These are phyloP conservation scores for Pollachius pollachius DNA, from an alignment of 2,113 vertebrate species.

Conservation along the genomic window DNA sequence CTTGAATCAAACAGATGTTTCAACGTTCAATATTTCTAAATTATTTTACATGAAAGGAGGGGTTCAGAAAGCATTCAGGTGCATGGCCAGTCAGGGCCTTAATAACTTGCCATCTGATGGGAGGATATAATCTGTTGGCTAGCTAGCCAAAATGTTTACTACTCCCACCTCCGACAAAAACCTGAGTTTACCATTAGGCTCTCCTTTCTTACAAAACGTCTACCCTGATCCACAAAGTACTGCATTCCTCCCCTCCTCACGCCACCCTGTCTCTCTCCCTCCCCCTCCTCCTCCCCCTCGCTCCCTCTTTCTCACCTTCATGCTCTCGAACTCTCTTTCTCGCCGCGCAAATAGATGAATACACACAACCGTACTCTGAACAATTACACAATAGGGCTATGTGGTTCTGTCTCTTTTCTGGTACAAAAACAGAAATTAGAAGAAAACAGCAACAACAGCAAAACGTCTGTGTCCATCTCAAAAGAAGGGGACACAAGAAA, in stretches of 20 bases:
- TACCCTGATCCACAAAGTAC: constrained; percentile 42
- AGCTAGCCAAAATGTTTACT: too few relatives aligned
- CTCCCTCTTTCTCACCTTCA: constrained; percentile 45
- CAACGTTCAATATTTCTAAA: too few relatives aligned
- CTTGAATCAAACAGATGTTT: too few relatives aligned
- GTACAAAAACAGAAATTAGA: too few relatives aligned
- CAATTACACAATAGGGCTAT: constrained; percentile 56
- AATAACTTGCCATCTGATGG: too few relatives aligned
- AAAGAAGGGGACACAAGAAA: constrained; percentile 29
- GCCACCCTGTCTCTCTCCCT: too few relatives aligned
- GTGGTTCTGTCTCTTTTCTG: not conserved
- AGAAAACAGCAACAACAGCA: constrained; percentile 48
- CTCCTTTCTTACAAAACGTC: constrained; percentile 27
- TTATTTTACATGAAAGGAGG: too few relatives aligned
- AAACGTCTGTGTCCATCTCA: constrained; percentile 25
- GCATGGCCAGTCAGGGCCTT: too few relatives aligned
- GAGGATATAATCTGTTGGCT: too few relatives aligned
- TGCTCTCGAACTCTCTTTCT: constrained; percentile 20
- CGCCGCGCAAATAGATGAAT: constrained; percentile 66
- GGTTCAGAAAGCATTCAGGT: too few relatives aligned
- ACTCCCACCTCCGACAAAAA: not conserved
- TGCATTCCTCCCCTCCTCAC: constrained; percentile 16
- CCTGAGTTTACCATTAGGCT: constrained; percentile 1
- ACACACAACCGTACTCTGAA: constrained; percentile 58
- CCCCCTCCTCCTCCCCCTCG: constrained; percentile 28